Evolutionary conservation across 1,140 invertebrate species (phyloP), one percentile per base, ranked within the genome.

Genomic region (Heterodera carotae): DNA sequence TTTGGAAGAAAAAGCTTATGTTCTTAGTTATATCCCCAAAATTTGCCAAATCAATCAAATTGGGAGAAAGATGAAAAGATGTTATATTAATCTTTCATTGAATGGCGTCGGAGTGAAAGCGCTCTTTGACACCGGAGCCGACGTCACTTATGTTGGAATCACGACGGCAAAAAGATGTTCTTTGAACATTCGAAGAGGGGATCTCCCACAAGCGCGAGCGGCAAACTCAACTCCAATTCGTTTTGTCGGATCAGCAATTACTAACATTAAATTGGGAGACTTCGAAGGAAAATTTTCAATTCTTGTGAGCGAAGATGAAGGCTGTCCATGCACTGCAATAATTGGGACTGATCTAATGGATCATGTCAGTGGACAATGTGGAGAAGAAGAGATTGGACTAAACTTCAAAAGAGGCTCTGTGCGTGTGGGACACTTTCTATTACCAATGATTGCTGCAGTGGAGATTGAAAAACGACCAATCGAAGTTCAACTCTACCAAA

Each of bases 321-420:
- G 31, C 1, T 78, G 77, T 31, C 76, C 77, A 0, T 76, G 36
- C 5, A 43, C 31, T 25, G 34, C 80, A 4, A 48, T 78, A 22
- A 34, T 78, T 18, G 77, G 77, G n/a, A 79, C 77, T 0, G 77
- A 78, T 36, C 25, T 80, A 12, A 72, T 78, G 77, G 60, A 34
- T 53, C 22, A 22, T 4, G 4, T 53, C 48, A 53, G 48, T 53
- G 12, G 22, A 7, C 48, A 22, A 53, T 7, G 39, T 18, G 48
- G 33, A 8, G 53, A 67, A 7, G 15, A 53, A 22, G 33, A 43
- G n/a, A 79, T 79, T 0, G 18, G 34, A 10, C 25, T 66, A n/a
- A 56, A 64, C 8, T 39, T 36, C 12, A 72, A 18, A 36, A 81
- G 53, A n/a, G 71, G 27, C 8, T 15, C 25, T 18, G 31, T 62